phyloP scores from a whole-genome alignment of 2,797 vertebrate species.

The Lepilemur ruficaudatus region DNA sequence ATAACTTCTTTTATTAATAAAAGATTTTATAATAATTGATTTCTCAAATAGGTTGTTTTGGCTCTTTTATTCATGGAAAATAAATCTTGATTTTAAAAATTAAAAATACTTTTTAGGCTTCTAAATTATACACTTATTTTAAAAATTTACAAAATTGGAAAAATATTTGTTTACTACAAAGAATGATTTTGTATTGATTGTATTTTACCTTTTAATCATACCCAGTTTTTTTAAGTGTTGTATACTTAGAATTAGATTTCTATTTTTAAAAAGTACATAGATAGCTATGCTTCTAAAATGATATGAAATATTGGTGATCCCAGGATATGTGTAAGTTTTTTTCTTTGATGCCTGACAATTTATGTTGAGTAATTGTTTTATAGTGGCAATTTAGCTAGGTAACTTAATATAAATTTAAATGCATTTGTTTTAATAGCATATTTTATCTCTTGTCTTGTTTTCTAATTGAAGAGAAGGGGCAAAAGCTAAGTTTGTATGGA shows the following conservation, averaged over 20 bases:
- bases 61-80: slow-evolving; percentile 38
- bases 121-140: slow-evolving; percentile 11
- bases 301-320: slow-evolving; percentile 53
- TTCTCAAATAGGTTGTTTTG: slow-evolving; percentile 2
- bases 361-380: slow-evolving; percentile 71
- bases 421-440: slow-evolving; percentile 69
- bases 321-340: slow-evolving; percentile 66
- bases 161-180: slow-evolving; percentile 35
- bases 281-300: slow-evolving; percentile 53
- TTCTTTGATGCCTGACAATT: slow-evolving; percentile 67
- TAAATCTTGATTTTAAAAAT: slow-evolving; percentile 22
- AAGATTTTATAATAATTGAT: slow-evolving; percentile 41
- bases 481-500: slow-evolving; percentile 75
- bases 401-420: slow-evolving; percentile 77
- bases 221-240: slow-evolving; percentile 28
- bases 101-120: slow-evolving; percentile 49
- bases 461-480: slow-evolving; percentile 62
- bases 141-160: slow-evolving; percentile 16
- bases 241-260: slow-evolving; percentile 60
- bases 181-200: neutral
- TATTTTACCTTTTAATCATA: slow-evolving; percentile 50
- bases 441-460: slow-evolving; percentile 66
- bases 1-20: slow-evolving; percentile 35
- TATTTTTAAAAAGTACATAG: slow-evolving; percentile 58
- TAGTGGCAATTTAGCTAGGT: slow-evolving; percentile 65